A percentile compares a stretch with the other conserved stretches of the same genome.
phyloP scores from a whole-genome alignment of 2,888 invertebrate species.

The Meteorus cinctellus region DNA sequence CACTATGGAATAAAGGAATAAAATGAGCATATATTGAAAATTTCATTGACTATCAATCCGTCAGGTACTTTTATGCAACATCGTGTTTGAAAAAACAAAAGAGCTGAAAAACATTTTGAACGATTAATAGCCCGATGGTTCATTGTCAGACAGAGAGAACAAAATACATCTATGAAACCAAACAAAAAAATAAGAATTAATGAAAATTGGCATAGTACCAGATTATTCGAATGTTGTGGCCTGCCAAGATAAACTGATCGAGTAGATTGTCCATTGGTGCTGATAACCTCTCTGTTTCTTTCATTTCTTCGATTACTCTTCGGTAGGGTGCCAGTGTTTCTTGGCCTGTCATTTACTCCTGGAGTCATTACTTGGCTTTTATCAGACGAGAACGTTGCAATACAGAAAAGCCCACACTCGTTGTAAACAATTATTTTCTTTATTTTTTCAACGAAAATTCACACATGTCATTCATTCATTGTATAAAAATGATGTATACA shows the following conservation, averaged over 20 bases:
- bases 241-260: conserved; percentile 55
- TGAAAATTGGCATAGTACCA: conserved; percentile 57
- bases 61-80: too few relatives aligned
- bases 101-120: too few relatives aligned
- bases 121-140: too few relatives aligned
- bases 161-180: conserved; percentile 22
- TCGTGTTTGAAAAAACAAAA: too few relatives aligned
- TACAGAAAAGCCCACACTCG: conserved; percentile 4
- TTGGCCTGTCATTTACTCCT: conserved; percentile 63
- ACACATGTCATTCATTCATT: background rate
- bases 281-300: conserved; percentile 63
- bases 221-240: conserved; percentile 64
- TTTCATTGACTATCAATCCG: background rate
- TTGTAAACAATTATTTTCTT: background rate
- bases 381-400: background rate
- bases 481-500: background rate
- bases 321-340: conserved; percentile 68
- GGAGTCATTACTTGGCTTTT: conserved; percentile 59
- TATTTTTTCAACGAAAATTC: background rate
- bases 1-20: too few relatives aligned
- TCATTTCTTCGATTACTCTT: conserved; percentile 67
- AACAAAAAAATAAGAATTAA: background rate
- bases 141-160: conserved; percentile 44
- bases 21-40: background rate
- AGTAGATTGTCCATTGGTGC: conserved; percentile 57